Conservation (phyloP, 2,113 vertebrate genomes). For the Leiothrix lutea region DNA sequence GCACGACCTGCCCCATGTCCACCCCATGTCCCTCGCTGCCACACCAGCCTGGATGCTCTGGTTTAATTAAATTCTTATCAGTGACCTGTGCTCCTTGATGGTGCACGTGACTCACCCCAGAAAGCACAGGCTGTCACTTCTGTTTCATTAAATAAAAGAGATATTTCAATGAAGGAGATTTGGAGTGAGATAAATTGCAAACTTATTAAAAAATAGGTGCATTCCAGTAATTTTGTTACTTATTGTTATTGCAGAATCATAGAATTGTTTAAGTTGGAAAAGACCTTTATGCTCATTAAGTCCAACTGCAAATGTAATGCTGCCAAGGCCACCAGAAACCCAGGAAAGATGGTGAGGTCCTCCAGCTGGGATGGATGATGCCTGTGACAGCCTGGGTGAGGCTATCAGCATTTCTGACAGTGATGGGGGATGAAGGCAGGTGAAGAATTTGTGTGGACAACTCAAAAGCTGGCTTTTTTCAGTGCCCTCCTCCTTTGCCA, state of each 20-base stretch:
- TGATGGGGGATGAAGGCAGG: neutral
- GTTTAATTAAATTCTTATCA: neutral
- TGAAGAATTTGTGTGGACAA: neutral
- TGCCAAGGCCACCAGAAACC: neutral
- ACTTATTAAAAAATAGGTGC: neutral
- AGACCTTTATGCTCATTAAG: fast-evolving
- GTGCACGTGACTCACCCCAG: neutral
- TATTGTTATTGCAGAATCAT: neutral
- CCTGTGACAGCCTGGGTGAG: neutral
- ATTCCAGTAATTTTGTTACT: neutral
- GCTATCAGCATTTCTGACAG: neutral
- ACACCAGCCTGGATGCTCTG: neutral
- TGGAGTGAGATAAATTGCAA: neutral
- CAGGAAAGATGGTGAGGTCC: neutral
- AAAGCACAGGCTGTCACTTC: neutral
- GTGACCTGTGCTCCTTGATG: neutral
- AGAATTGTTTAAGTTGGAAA: neutral
- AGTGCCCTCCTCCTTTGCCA: neutral
- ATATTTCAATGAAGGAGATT: neutral
- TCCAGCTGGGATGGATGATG: neutral
- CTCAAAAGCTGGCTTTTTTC: neutral
- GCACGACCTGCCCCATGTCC: fast-evolving
- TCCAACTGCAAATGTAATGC: neutral
- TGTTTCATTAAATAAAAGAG: neutral
- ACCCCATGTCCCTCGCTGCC: fast-evolving